Base-by-base conservation (phyloP, 2,888 invertebrate genomes). In the Cyclophora punctaria region DNA sequence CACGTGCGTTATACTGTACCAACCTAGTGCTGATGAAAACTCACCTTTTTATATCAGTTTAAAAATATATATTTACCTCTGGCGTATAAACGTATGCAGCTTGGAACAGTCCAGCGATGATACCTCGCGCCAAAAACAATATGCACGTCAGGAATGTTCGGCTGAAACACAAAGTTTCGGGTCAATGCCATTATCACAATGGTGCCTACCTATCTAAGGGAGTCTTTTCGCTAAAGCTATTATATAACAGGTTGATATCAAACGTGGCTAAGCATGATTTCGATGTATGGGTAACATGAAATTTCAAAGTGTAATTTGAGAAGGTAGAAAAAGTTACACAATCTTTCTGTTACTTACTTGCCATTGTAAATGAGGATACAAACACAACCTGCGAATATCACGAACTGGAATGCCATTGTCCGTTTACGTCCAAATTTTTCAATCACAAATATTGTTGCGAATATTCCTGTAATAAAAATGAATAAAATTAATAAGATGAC, bases 81-180 rank as follows among this genome's bases (percentile, higher is more conserved):
- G 98, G 97, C 4, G 98, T 98, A 72, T 98, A 98, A 3, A 98
- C 97, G 71, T 98, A 98, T 0, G 97, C 96, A 0, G 97, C 97
- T 90, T 98, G 97, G 76, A 98, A 98, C 2, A 97, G 93, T 0
- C 98, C 98, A 33, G 97, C 96, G 64, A 98, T 96, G 56, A 98
- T 94, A 3, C 96, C 97, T 62, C 98, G 90, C 0, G 97, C 96
- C 62, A 97, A 75, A 77, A 98, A 98, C 57, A 98, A 84, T 60
- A 96, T 91, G 47, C 95, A 90, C 0, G 97, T 98, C 60, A 97
- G 83, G 63, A 93, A 90, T 4, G 91, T 90, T 35, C 95, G 92
- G 57, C 94, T 95, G 80, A 66, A 90, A 81, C 41, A 62, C 68
- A 20, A 20, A 20, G 2, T 20, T 20, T 20, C 20, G 20, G 20